phyloP scores from a whole-genome alignment of 2,888 invertebrate genomes.

The Neria commutata region DNA sequence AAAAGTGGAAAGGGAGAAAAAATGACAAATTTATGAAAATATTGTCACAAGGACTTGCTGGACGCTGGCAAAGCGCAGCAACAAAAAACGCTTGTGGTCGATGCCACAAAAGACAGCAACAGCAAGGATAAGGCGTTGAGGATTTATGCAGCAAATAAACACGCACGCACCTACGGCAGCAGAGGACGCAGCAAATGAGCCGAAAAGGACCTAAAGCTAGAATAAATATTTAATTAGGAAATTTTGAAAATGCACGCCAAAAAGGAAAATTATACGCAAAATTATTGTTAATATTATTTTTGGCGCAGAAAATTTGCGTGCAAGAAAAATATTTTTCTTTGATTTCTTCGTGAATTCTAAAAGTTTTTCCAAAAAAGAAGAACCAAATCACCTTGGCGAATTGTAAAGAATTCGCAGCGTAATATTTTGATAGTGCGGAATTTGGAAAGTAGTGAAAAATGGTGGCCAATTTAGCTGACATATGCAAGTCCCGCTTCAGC shows the following conservation, averaged over 20 bases:
- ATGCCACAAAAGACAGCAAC: conserved; percentile 48
- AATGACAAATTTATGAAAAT: conserved; percentile 57
- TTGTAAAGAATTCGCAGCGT: too few species aligned
- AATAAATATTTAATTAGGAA: conserved; percentile 31
- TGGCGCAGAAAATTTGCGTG: conserved; percentile 5
- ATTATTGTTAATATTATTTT: not conserved
- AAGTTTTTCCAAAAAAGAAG: too few species aligned
- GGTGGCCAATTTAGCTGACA: too few species aligned
- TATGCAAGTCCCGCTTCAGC: too few species aligned
- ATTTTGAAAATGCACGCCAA: not conserved
- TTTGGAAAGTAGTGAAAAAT: too few species aligned
- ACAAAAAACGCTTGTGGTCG: conserved; percentile 43
- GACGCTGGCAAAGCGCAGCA: conserved; percentile 10
- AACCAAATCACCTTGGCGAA: too few species aligned
- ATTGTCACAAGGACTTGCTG: conserved; percentile 56
- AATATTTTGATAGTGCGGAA: too few species aligned
- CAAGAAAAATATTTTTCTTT: conserved; percentile 22
- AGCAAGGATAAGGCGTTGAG: conserved; percentile 29
- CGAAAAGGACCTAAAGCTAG: conserved; percentile 18
- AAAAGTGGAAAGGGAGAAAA: conserved; percentile 30
- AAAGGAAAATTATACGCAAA: too few species aligned
- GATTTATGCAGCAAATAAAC: conserved; percentile 53
- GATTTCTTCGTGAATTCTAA: not conserved
- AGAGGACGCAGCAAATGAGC: conserved; percentile 5
- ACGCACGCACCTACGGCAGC: conserved; percentile 32